Evolutionary conservation across 2,113 vertebrate species (phyloP), one percentile per base, ranked within the genome.

Genomic region (Lagenorhynchus albirostris): DNA sequence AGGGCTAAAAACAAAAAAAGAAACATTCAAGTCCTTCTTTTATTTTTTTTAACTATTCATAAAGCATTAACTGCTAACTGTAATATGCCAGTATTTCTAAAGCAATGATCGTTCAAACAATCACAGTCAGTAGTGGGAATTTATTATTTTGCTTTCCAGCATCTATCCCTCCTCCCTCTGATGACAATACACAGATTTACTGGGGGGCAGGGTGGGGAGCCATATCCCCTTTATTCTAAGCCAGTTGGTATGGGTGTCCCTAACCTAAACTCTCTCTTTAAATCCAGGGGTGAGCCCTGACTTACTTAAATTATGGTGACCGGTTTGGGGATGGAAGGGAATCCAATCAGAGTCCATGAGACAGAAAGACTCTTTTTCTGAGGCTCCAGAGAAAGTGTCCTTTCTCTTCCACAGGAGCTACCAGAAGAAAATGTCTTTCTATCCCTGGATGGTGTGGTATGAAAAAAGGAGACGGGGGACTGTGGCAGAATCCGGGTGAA

Each of bases 21-120:
- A 41, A 17, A 83, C 5, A 53, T 50, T 50, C 29, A 55, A 92
- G 25, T 4, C 6, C 31, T 88, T 17, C 36, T 7, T 96, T 92
- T 90, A 85, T 47, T 86, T 87, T 76, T 91, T 65, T 70, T n/a
- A 94, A 53, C 55, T 94, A 82, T n/a, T 95, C 33, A 91, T 29
- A 73, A 94, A 77, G 41, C 17, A 76, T 3, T 83, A 60, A 79
- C 8, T 62, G n/a, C 44, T 91, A n/a, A 55, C n/a, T 89, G 36
- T 18, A 67, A 93, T n/a, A 55, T 44, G 47, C 15, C 8, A 71
- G 20, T 70, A 74, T 15, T 63, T 92, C 33, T 60, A 94, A 94
- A 71, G 62, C 71, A 82, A 71, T 89, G 91, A 95, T 26, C 77
- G 31, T 38, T 74, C 85, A 55, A 82, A 87, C 29, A 18, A 23